Evolutionary conservation across 2,797 vertebrate species (phyloP).

Genomic region (Syndactyla subalaris): DNA sequence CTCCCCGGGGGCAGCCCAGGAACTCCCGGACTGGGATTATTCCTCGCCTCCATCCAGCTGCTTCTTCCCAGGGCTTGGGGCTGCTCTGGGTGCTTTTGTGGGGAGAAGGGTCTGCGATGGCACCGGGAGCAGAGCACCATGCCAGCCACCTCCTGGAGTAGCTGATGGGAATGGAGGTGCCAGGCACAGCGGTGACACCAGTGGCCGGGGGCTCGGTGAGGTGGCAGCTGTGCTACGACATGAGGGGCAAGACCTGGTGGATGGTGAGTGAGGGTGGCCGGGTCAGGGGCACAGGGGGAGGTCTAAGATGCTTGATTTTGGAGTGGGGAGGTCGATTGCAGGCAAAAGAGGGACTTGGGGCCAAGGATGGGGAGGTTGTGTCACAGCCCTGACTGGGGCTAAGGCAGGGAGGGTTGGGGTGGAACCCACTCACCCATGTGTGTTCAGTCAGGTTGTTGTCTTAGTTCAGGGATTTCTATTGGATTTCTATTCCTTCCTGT

Average conservation of each 20-base stretch:
- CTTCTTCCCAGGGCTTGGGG: neutral
- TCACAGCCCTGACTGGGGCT: rapidly evolving
- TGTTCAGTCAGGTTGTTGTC: rapidly evolving
- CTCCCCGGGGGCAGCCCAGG: neutral
- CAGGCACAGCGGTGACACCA: neutral
- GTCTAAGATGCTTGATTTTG: neutral
- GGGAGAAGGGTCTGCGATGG: neutral
- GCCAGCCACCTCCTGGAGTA: neutral
- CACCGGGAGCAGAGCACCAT: neutral
- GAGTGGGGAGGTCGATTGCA: rapidly evolving
- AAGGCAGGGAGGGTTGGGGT: neutral
- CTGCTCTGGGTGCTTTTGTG: neutral
- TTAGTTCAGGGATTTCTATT: neutral
- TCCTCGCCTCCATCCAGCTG: neutral
- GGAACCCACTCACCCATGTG: rapidly evolving
- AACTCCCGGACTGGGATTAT: rapidly evolving
- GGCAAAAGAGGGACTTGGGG: neutral
- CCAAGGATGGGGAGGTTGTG: rapidly evolving
- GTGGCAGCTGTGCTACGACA: slow-evolving; percentile 91
- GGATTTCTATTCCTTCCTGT: neutral
- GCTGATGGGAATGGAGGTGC: slow-evolving; percentile 43
- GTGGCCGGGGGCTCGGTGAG: slow-evolving; percentile 75
- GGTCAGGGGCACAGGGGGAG: rapidly evolving
- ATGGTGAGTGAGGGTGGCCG: slow-evolving; percentile 83
- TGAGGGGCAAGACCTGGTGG: slow-evolving; percentile 91